Base-by-base conservation (phyloP, 2,888 invertebrate species). In the Choreutis nemorana region DNA sequence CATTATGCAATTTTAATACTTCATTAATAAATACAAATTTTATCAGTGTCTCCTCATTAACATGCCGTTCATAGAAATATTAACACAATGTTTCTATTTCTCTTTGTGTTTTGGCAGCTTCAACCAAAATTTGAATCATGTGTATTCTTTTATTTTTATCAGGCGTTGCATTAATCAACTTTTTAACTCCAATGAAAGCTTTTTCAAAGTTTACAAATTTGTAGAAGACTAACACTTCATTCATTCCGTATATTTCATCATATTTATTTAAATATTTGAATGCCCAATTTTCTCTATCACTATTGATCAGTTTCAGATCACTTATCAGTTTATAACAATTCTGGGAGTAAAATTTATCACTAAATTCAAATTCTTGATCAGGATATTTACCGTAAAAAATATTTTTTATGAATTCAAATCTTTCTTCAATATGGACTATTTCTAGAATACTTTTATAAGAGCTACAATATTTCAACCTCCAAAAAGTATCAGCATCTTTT, bases 61-160 rank as follows among this genome's bases (percentile, higher is more conserved):
- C 39, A 43, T 65, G 64, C 31, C 59, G 54, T 1, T 57, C 47
- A 31, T 53, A 51, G 37, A 52, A 70, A 41, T 68, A 56, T n/a
- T 41, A 42, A 3, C 68, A 41, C 4, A 67, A 33, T 11, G 31
- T 45, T 32, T 44, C 43, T 10, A 65, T 30, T 2, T 68, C 53
- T 2, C 37, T 28, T 28, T 58, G 45, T 26, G 36, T 57, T 41
- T 46, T 52, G 7, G 53, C 52, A 2, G 54, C 42, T 15, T 54
- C 35, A 5, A 57, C 34, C 23, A 68, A 44, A 28, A 50, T 29
- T 3, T 45, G 31, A 2, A 61, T 10, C 30, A 67, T 48, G 3
- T 52, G 39, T n/a, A 35, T 32, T 23, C 66, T 48, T 28, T 37
- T 50, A 2, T 26, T 22, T 2, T 36, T 28, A 27, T 56, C 50